Evolutionary conservation across 2,797 vertebrate species (phyloP).

Genomic region (Oceanodroma leucorhoa): DNA sequence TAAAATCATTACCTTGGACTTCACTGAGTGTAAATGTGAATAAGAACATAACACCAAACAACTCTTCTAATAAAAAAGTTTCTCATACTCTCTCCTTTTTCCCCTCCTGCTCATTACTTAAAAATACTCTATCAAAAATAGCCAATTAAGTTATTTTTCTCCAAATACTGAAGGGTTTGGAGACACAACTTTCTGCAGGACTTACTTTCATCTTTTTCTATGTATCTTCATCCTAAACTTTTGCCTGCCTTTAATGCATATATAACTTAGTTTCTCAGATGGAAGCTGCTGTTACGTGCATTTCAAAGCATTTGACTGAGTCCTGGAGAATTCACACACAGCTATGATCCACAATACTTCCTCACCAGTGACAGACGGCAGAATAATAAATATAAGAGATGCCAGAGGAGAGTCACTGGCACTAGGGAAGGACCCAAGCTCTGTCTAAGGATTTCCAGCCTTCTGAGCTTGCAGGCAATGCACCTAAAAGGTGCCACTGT

Average conservation of each 20-base stretch:
- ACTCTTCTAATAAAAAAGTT: neutral
- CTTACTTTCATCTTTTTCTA: neutral
- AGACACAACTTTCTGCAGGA: neutral
- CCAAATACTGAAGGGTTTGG: neutral
- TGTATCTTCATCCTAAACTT: neutral
- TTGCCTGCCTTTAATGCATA: neutral
- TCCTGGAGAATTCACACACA: neutral
- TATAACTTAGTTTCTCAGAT: neutral
- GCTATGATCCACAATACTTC: neutral
- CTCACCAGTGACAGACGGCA: neutral
- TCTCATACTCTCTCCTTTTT: neutral
- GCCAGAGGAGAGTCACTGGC: neutral
- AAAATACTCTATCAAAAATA: neutral
- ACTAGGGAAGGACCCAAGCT: neutral
- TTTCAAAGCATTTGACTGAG: neutral
- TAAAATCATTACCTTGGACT: neutral
- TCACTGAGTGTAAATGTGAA: neutral
- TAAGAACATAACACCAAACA: neutral
- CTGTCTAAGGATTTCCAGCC: slow-evolving; percentile 6
- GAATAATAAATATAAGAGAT: neutral
- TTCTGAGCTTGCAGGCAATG: neutral
- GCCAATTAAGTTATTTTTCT: neutral
- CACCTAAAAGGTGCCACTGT: slow-evolving; percentile 1
- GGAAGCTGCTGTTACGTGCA: neutral
- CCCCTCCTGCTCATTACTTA: neutral